Percentiles rank a stretch among this genome's conserved stretches.
phyloP scores from a whole-genome alignment of 2,797 vertebrate genomes.

The Sylvilagus floridanus region DNA sequence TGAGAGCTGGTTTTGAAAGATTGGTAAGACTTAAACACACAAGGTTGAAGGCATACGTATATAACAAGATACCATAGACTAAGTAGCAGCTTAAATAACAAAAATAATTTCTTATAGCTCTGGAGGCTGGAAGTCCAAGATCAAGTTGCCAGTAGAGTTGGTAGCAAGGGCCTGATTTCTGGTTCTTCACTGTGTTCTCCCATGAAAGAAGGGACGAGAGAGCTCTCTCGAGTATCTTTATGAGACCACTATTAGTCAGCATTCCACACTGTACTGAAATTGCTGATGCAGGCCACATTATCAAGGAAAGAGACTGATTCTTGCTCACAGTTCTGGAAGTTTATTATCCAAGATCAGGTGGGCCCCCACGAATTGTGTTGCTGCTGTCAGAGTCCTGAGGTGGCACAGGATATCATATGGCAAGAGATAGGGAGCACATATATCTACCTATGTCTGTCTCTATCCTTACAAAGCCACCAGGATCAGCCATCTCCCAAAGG shows the following conservation, averaged over 20 bases:
- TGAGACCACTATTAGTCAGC: background rate
- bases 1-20: slow-evolving; percentile 28
- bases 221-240: background rate
- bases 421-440: no score
- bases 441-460: no score
- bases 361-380: no score
- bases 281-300: no score
- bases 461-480: no score
- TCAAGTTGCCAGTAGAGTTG: background rate
- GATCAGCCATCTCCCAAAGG: background rate
- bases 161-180: background rate
- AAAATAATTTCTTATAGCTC: background rate
- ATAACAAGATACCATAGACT: background rate
- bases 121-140: background rate
- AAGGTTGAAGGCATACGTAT: background rate
- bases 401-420: no score
- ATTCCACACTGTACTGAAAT: no score
- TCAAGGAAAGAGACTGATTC: no score
- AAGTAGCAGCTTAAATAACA: background rate
- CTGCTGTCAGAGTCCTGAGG: no score
- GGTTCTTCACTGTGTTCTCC: background rate
- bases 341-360: no score
- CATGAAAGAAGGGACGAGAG: background rate
- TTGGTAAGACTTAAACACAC: background rate
- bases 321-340: no score